Conservation (phyloP, 1,140 invertebrate species). For the Aricia agestis region DNA sequence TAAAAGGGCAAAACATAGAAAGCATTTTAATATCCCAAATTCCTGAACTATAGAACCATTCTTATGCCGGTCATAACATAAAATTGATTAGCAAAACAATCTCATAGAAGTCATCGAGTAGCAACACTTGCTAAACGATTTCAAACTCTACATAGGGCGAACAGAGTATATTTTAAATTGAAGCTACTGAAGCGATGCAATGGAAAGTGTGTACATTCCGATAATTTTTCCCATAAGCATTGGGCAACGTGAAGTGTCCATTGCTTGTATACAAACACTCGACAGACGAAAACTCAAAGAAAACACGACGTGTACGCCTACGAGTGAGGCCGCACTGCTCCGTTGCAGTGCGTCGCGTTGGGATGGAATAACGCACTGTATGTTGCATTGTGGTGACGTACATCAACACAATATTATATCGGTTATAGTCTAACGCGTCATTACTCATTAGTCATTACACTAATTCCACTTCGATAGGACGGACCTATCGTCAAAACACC, state of each 20-base stretch:
- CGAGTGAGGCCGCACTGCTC: slow-evolving; percentile 20
- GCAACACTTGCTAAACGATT: slow-evolving; percentile 11
- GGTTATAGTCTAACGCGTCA: too few relatives aligned
- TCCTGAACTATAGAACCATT: neutral
- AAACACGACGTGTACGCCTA: slow-evolving; percentile 52
- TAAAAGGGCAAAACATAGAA: neutral
- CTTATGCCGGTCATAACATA: slow-evolving; percentile 17
- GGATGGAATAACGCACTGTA: too few relatives aligned
- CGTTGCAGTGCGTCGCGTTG: too few relatives aligned
- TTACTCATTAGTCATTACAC: too few relatives aligned
- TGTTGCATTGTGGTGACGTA: too few relatives aligned
- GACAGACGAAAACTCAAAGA: slow-evolving; percentile 61
- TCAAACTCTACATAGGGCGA: neutral
- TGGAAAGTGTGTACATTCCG: slow-evolving; percentile 40
- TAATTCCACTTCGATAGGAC: too few relatives aligned
- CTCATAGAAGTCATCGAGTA: slow-evolving; percentile 31
- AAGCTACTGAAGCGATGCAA: neutral
- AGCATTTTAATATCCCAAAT: slow-evolving; percentile 1
- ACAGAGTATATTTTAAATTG: neutral
- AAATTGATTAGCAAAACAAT: slow-evolving; percentile 37
- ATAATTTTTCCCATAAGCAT: slow-evolving; percentile 59
- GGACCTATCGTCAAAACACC: too few relatives aligned
- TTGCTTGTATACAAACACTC: slow-evolving; percentile 60
- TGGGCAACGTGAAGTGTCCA: slow-evolving; percentile 49
- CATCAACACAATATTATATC: too few relatives aligned